phyloP scores from a whole-genome alignment of 1,140 invertebrate species.

The Euglossa dilemma region DNA sequence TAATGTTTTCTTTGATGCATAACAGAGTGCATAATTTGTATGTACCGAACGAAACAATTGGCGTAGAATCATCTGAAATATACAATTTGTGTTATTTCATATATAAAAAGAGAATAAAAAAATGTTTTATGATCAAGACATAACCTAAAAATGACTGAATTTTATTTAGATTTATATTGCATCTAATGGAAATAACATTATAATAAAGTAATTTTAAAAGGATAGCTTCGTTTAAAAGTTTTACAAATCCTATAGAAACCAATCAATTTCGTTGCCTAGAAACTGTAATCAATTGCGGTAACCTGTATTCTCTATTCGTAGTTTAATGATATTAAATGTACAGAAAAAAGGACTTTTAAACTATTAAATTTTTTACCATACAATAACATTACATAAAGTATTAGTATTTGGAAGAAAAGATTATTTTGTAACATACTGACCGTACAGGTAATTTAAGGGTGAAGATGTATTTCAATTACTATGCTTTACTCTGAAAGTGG shows the following conservation, averaged over 20 bases:
- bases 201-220: not conserved
- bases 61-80: constrained; percentile 76
- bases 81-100: not conserved
- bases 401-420: not conserved
- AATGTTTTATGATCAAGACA: not conserved
- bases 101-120: not conserved
- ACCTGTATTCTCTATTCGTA: not conserved
- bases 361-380: not conserved
- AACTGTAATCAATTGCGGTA: constrained; percentile 66
- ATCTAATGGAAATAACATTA: not conserved
- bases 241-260: constrained; percentile 55
- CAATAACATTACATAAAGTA: not conserved
- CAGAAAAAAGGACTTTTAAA: not conserved
- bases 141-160: constrained; percentile 52
- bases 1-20: constrained; percentile 84
- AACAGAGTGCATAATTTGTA: constrained; percentile 77
- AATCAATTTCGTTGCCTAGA: constrained; percentile 76
- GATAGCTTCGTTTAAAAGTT: not conserved
- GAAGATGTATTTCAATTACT: not conserved
- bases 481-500: constrained; percentile 17
- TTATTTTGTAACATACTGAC: not conserved
- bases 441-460: not conserved
- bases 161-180: not conserved
- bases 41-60: constrained; percentile 75
- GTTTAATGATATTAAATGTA: not conserved